Evolutionary conservation across 1,140 invertebrate species (phyloP).

Genomic region (Artemia franciscana): DNA sequence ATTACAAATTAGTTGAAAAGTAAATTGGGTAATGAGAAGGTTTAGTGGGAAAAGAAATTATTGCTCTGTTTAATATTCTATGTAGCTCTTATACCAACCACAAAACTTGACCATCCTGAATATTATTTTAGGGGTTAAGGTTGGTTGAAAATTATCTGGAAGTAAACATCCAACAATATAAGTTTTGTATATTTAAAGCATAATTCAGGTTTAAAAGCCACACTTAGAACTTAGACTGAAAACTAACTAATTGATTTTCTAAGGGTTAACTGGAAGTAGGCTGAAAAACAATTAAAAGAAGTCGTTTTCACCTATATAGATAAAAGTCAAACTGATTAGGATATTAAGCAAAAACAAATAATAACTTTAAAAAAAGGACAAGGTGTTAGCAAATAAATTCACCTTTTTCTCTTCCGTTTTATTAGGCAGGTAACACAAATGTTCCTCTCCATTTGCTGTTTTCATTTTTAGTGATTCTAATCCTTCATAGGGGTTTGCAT

Average conservation of each 20-base stretch:
- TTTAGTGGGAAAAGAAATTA: too few species aligned
- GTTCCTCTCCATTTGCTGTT: slow-evolving; percentile 26
- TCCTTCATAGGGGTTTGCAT: slow-evolving; percentile 15
- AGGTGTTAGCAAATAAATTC: slow-evolving; percentile 10
- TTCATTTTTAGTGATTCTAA: slow-evolving; percentile 21
- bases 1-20: too few species aligned
- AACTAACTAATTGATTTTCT: not conserved
- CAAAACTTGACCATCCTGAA: too few species aligned
- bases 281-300: not conserved
- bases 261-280: not conserved
- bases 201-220: too few species aligned
- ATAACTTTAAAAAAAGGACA: slow-evolving; percentile 10
- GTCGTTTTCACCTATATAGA: not conserved
- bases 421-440: slow-evolving; percentile 44
- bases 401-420: slow-evolving; percentile 28
- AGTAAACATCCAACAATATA: too few species aligned
- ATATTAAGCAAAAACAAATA: too few species aligned
- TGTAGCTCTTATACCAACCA: too few species aligned
- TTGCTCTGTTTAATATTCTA: too few species aligned
- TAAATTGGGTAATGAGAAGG: too few species aligned
- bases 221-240: not conserved
- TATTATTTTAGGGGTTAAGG: too few species aligned
- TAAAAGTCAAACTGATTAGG: slow-evolving; percentile 1
- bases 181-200: too few species aligned
- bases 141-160: too few species aligned